Conservation (phyloP, 2,113 vertebrate species). For the Galbula dea region DNA sequence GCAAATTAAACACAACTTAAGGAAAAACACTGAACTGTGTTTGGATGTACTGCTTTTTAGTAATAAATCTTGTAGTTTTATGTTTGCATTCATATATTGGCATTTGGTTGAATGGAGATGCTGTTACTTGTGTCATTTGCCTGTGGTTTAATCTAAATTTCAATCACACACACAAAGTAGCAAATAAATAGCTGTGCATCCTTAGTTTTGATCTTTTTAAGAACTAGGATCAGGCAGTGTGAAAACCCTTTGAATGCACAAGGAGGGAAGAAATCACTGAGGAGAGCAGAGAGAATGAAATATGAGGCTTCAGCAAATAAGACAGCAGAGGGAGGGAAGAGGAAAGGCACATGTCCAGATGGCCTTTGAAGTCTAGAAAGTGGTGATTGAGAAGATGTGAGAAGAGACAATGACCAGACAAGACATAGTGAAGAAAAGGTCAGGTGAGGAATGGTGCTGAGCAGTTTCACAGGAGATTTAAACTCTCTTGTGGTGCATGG, state of each 20-base stretch:
- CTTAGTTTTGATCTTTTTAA: not conserved
- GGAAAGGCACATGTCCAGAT: not conserved
- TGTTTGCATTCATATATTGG: not conserved
- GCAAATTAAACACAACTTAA: not conserved
- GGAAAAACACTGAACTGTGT: not conserved
- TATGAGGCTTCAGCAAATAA: not conserved
- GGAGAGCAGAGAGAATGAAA: not conserved
- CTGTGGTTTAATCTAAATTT: not conserved
- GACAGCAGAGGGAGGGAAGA: not conserved
- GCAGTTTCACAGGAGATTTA: not conserved
- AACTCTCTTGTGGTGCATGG: accelerated
- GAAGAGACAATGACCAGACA: not conserved
- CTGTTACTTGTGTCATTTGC: not conserved
- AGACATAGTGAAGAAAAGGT: not conserved
- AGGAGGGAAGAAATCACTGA: not conserved
- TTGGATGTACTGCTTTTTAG: not conserved
- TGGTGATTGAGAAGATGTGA: not conserved
- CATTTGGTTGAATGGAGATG: not conserved
- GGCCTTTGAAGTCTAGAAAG: not conserved
- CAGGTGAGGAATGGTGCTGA: not conserved
- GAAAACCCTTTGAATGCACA: not conserved
- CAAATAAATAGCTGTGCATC: not conserved
- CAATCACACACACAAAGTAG: not conserved
- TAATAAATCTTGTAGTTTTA: not conserved
- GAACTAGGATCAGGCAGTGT: not conserved